Base-by-base conservation (phyloP, 2,113 vertebrate genomes). In the Eleginops maclovinus region DNA sequence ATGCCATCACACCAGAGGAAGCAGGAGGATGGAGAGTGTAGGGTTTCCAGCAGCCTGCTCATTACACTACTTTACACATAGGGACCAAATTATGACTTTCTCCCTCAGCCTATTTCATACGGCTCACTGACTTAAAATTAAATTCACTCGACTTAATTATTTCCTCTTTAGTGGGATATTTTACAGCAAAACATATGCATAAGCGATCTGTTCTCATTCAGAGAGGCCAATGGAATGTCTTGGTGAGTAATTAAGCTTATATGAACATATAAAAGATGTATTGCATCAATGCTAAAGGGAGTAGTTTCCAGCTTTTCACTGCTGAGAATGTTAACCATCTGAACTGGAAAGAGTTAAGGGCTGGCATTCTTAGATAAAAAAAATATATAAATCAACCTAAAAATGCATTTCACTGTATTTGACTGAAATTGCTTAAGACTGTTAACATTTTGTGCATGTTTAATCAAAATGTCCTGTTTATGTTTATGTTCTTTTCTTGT, bases 1-100 rank as follows among this genome's bases (percentile, higher is more conserved):
- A 93, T 93, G 84, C 92, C 92, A 89, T 89, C 91, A 92, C 92
- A 93, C 21, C 65, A 77, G 85, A 87, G 73, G 81, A 83, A 75
- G 36, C 83, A 66, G 86, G 74, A 63, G 85, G 76, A 82, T 81
- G 85, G 87, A 87, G 83, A 87, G 87, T 82, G 79, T 43, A 76
- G 79, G 65, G 22, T 79, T 78, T 88, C 76, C 79, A 84, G 72
- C 84, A 79, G 66, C 74, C 77, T 82, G 82, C 68, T 58, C 88
- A 75, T 79, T 68, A 69, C 82, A 82, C 73, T 69, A 84, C 84
- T 88, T 87, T 71, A 81, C 81, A 84, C 78, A 74, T 28, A 72
- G 68, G 7, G 81, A 72, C 69, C 43, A 75, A 88, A 85, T 79
- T 14, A 88, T 80, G 84, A 73, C 79, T 86, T 64, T 69, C 19